Evolutionary conservation across 2,113 vertebrate genomes (phyloP).

Genomic region (Willisornis vidua): DNA sequence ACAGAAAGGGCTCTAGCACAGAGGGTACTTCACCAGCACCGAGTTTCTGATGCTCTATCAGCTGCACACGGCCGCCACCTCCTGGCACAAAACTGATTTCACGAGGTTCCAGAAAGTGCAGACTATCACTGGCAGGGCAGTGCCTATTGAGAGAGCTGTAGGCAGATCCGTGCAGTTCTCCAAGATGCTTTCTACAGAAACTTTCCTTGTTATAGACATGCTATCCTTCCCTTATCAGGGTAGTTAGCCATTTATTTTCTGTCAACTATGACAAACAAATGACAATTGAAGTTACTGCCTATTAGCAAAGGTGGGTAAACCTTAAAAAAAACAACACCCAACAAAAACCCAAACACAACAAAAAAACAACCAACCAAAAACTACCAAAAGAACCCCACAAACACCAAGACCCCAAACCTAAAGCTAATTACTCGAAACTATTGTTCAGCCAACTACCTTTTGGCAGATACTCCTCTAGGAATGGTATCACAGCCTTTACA

Average conservation of each 20-base stretch:
- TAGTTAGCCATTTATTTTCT: background rate
- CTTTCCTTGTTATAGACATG: background rate
- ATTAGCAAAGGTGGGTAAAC: background rate
- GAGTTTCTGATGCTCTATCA: accelerated
- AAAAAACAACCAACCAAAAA: background rate
- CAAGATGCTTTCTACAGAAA: background rate
- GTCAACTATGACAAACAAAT: background rate
- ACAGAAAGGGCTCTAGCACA: background rate
- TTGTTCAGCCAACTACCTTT: background rate
- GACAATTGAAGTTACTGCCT: background rate
- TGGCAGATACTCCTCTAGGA: background rate
- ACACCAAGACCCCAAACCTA: background rate
- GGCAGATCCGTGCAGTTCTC: background rate
- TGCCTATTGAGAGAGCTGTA: background rate
- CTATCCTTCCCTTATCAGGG: background rate
- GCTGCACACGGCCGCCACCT: constrained; percentile 38
- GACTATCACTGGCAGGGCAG: too few relatives aligned
- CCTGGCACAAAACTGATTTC: background rate
- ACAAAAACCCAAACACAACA: too few relatives aligned
- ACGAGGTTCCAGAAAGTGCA: accelerated
- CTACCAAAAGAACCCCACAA: background rate
- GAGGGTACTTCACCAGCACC: accelerated
- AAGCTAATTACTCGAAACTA: background rate
- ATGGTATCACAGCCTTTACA: background rate
- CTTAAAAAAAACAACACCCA: background rate